phyloP scores from a whole-genome alignment of 2,888 invertebrate genomes.

The Dermolepida albohirtum region DNA sequence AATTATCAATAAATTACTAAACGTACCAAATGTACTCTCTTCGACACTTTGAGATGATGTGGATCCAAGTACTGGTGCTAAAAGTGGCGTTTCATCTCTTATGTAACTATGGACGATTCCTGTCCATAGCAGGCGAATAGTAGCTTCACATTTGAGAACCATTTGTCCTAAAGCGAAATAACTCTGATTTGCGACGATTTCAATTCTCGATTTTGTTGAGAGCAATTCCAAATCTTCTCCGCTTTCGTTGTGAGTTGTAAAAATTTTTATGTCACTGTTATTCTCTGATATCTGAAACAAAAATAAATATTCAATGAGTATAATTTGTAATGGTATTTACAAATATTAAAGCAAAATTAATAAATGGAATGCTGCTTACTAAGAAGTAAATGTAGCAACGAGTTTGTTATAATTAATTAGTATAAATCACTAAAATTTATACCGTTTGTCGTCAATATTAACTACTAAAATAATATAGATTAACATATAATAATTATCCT shows the following conservation, averaged over 20 bases:
- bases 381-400: too few species aligned
- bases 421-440: too few species aligned
- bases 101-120: slow-evolving; percentile 55
- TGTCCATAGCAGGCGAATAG: slow-evolving; percentile 58
- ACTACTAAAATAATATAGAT: too few species aligned
- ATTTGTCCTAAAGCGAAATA: slow-evolving; percentile 52
- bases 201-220: slow-evolving; percentile 57
- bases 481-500: too few species aligned
- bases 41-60: slow-evolving; percentile 63
- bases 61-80: slow-evolving; percentile 61
- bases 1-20: neutral
- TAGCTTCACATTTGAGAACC: slow-evolving; percentile 58
- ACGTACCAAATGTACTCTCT: slow-evolving; percentile 46
- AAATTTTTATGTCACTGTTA: slow-evolving; percentile 53
- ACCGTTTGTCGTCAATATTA: too few species aligned
- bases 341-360: too few species aligned
- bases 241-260: slow-evolving; percentile 50
- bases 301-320: neutral
- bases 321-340: too few species aligned
- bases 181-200: slow-evolving; percentile 43
- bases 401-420: too few species aligned
- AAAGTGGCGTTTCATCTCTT: slow-evolving; percentile 58
- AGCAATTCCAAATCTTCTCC: slow-evolving; percentile 54
- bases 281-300: slow-evolving; percentile 53
- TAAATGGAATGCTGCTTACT: too few species aligned